Base-by-base conservation (phyloP, 2,797 vertebrate genomes). In the Micrastur ruficollis region DNA sequence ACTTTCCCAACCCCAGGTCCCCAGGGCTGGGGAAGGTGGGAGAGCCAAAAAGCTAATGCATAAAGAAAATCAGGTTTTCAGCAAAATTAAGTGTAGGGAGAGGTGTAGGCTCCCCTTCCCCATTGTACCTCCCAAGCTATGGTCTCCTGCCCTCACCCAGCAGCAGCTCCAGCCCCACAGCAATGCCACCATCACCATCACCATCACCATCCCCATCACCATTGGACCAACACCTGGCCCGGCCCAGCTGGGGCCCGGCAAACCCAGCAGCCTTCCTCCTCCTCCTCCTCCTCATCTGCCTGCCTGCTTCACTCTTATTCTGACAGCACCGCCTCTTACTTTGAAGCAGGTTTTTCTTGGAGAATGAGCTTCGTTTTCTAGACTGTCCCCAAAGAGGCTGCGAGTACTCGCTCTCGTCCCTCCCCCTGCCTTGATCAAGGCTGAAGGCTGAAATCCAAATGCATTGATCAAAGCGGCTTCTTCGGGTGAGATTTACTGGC, bases 401-500 rank as follows among this genome's bases (percentile, higher is more conserved):
- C 0, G 31, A 91, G 84, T 83, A 5, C 83, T 84, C 31, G 3
- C 67, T 79, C 92, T 52, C 6, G 0, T 94, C 92, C 94, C 96
- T 96, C 94, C 96, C 63, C 52, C 89, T n/a, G 91, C 91, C 96
- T 96, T 95, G 86, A 97, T 97, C 95, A 95, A 94, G 90, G 81
- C 89, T 95, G 85, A 94, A 92, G 93, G 88, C 95, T 97, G 95
- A 72, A 95, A 95, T 97, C 95, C 90, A 96, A 96, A 85, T 1
- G 46, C 68, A 9, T 84, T 95, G 95, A 97, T 97, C 96, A 96
- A 95, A 97, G 91, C 40, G 0, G 74, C 56, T 82, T 88, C 95
- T 90, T 26, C 3, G 19, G 81, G 90, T 68, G 21, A 96, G 87
- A 90, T 89, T 84, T 56, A 6, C 82, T 85, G 86, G 87, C 3